Conservation (phyloP, 2,113 vertebrate genomes). For the Calyptomena viridis region DNA sequence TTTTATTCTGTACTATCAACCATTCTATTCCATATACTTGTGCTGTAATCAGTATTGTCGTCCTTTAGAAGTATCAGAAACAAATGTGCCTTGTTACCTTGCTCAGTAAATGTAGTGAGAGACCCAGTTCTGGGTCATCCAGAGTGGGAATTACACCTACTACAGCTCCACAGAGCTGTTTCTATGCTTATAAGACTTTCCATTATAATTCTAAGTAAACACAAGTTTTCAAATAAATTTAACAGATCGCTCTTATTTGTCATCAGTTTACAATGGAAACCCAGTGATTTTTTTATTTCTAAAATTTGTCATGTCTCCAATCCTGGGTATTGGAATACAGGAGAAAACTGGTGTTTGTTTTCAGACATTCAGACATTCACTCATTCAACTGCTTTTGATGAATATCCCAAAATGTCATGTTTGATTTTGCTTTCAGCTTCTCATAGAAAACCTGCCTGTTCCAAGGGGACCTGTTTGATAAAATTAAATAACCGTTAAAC, state of each 20-base stretch:
- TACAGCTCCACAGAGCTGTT: not conserved
- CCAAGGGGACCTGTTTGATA: not conserved
- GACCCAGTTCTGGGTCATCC: not conserved
- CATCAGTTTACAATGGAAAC: not conserved
- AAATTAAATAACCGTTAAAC: constrained; percentile 13
- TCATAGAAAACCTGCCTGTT: not conserved
- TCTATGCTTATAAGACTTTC: not conserved
- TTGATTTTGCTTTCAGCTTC: not conserved
- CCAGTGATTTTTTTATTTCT: not conserved
- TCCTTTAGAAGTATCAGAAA: not conserved
- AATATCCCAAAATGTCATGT: not conserved
- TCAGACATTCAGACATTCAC: not conserved
- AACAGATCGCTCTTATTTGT: not conserved
- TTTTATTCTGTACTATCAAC: not conserved
- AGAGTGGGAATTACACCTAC: not conserved
- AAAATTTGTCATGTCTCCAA: not conserved
- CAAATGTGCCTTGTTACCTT: not conserved
- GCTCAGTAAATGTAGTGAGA: not conserved
- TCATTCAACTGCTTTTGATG: not conserved
- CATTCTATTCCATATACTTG: not conserved
- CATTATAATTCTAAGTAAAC: not conserved
- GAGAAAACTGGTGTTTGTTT: not conserved
- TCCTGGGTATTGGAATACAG: not conserved
- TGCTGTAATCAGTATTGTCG: not conserved
- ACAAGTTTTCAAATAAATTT: not conserved